Percentiles rank a stretch among this genome's conserved stretches.
Evolutionary conservation across 2,888 invertebrate genomes (phyloP).

Genomic region (Tricholauxania praeusta): DNA sequence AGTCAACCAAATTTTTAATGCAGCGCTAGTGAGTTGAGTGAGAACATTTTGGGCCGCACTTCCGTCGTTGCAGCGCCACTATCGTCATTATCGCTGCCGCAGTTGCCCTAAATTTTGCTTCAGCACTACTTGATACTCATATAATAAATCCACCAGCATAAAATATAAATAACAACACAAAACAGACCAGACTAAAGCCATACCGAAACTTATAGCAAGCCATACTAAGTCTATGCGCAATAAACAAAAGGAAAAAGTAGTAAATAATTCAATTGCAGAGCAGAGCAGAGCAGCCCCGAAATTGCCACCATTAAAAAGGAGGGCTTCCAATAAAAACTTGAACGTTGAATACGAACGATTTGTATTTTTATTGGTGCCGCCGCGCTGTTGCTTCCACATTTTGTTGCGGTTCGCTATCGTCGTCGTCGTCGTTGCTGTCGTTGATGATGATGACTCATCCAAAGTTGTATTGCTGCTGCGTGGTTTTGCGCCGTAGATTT

Average conservation of each 20-base stretch:
- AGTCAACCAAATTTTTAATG: not conserved
- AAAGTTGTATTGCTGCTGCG: no score
- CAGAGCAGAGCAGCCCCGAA: not conserved
- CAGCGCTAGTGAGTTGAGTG: no score
- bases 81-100: no score
- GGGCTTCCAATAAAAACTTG: no score
- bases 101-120: no score
- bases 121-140: no score
- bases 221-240: conserved; percentile 1
- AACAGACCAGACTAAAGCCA: not conserved
- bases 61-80: no score
- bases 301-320: not conserved
- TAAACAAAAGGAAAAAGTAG: not conserved
- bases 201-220: not conserved
- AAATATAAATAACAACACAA: not conserved
- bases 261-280: conserved; percentile 9
- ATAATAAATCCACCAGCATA: conserved; percentile 23
- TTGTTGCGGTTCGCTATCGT: not conserved
- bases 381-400: conserved; percentile 38
- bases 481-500: no score
- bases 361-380: conserved; percentile 11
- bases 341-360: conserved; percentile 19
- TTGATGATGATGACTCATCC: no score
- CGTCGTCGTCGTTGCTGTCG: not conserved
- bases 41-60: no score